Evolutionary conservation across 2,888 invertebrate species (phyloP).

Genomic region (Melipona bicolor): DNA sequence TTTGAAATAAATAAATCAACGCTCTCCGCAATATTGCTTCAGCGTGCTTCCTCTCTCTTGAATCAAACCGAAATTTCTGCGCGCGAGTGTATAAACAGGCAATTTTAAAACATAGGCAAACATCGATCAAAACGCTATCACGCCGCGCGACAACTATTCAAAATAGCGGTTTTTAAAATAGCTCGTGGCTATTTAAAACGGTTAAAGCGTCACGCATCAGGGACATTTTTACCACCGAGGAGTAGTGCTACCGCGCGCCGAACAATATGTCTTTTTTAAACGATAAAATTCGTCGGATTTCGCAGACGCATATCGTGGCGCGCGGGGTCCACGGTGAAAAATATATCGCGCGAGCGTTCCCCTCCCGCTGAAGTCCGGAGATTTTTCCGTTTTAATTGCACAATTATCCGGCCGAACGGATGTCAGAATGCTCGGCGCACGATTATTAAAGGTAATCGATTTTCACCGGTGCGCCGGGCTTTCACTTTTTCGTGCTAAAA

Average conservation of each 20-base stretch:
- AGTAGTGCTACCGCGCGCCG: no score
- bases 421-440: not conserved
- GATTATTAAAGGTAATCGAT: slow-evolving; percentile 28
- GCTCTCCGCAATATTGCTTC: not conserved
- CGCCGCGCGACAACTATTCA: no score
- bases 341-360: not conserved
- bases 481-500: slow-evolving; percentile 25
- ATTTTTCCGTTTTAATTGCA: slow-evolving; percentile 15
- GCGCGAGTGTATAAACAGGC: no score
- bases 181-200: no score
- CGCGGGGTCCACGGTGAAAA: not conserved
- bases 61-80: no score
- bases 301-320: no score
- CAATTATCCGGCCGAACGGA: slow-evolving; percentile 16
- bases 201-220: not conserved
- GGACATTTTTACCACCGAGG: not conserved
- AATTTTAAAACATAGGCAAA: no score
- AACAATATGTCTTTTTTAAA: not conserved
- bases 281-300: not conserved
- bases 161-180: no score
- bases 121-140: no score
- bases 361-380: not conserved
- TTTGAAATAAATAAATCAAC: not conserved
- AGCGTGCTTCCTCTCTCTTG: no score
- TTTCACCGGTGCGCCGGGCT: not conserved